Evolutionary conservation across 2,888 invertebrate species (phyloP).

Genomic region (Tetropium fuscum): DNA sequence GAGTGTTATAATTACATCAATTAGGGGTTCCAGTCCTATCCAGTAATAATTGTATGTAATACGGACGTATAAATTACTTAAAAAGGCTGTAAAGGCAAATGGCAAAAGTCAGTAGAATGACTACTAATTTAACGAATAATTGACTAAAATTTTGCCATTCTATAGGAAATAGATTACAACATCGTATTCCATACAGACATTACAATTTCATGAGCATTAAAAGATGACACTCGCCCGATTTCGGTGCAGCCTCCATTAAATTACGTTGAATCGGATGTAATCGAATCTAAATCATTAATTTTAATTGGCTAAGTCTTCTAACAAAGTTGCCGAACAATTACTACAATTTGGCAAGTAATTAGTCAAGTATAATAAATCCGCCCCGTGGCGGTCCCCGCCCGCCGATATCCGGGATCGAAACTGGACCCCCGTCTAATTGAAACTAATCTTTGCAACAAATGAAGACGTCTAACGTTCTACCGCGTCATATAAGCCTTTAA

Average conservation of each 20-base stretch:
- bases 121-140: no score
- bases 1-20: no score
- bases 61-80: no score
- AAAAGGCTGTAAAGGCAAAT: no score
- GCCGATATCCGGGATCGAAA: conserved; percentile 40
- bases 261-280: conserved; percentile 53
- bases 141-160: no score
- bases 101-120: no score
- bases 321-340: conserved; percentile 54
- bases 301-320: conserved; percentile 57
- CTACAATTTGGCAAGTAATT: conserved; percentile 55
- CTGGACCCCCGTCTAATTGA: conserved; percentile 34
- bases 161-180: no score
- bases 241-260: conserved; percentile 49
- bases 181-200: no score
- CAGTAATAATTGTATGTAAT: no score
- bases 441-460: conserved; percentile 35
- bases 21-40: no score
- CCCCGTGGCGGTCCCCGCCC: conserved; percentile 31
- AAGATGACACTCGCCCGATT: no score
- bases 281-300: conserved; percentile 58
- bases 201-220: no score
- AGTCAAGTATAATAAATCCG: conserved; percentile 50
- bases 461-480: conserved; percentile 41
- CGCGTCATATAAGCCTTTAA: conserved; percentile 31